Percentiles rank a stretch among this genome's conserved stretches.
These are phyloP conservation scores for Scarus forsteni DNA, from an alignment of 2,797 vertebrate species.

Conservation along the genomic window DNA sequence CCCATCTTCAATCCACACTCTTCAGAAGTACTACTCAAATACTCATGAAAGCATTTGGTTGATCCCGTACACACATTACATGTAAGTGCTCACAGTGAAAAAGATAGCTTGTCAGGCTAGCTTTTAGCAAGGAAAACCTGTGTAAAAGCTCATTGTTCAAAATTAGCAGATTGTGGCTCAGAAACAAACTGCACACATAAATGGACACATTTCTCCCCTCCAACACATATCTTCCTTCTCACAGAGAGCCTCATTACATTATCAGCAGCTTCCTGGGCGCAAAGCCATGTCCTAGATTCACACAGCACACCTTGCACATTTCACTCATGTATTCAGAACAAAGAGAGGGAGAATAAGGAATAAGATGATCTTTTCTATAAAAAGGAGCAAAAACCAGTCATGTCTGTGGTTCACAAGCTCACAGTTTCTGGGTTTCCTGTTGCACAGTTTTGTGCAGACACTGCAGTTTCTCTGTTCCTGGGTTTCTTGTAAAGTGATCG, in stretches of 20 bases:
- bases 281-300: conserved; percentile 69
- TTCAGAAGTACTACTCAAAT: too few species aligned
- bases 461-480: conserved; percentile 75
- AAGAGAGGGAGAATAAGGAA: conserved; percentile 20
- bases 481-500: conserved; percentile 80
- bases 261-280: conserved; percentile 62
- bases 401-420: conserved; percentile 58
- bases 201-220: conserved; percentile 35
- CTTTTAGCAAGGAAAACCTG: too few species aligned
- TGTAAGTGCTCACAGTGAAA: too few species aligned
- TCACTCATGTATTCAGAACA: conserved; percentile 41
- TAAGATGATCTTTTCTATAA: conserved; percentile 41
- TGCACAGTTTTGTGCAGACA: conserved; percentile 73
- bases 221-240: conserved; percentile 60
- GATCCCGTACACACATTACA: too few species aligned
- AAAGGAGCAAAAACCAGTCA: conserved; percentile 36
- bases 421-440: conserved; percentile 78
- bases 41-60: too few species aligned
- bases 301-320: conserved; percentile 58
- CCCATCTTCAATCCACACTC: too few species aligned
- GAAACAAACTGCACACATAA: conserved; percentile 51
- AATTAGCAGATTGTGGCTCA: conserved; percentile 6
- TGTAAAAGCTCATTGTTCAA: too few species aligned
- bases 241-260: conserved; percentile 64
- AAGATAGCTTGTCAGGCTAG: too few species aligned